phyloP scores from a whole-genome alignment of 1,140 invertebrate species.

The Hylaeus anthracinus region DNA sequence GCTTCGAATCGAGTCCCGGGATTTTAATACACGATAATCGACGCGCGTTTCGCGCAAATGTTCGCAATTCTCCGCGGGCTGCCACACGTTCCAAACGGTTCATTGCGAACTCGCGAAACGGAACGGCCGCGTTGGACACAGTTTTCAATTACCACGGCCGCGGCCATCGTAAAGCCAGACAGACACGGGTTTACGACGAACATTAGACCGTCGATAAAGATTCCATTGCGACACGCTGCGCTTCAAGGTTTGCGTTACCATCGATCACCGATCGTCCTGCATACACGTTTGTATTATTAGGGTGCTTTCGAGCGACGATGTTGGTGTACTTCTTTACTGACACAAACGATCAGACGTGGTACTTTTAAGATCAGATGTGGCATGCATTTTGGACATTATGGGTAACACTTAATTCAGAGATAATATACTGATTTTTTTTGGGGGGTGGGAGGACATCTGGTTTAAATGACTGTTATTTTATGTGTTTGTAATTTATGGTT shows the following conservation, averaged over 20 bases:
- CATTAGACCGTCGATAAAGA: constrained; percentile 50
- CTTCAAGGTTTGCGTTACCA: constrained; percentile 10
- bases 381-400: too few relatives aligned
- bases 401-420: too few relatives aligned
- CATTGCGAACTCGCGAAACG: constrained; percentile 43
- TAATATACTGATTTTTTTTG: too few relatives aligned
- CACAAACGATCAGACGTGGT: too few relatives aligned
- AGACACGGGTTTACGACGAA: constrained; percentile 54
- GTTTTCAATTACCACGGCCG: constrained; percentile 68
- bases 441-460: too few relatives aligned
- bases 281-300: too few relatives aligned
- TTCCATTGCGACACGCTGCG: constrained; percentile 34
- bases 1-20: constrained; percentile 3
- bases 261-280: constrained; percentile 5
- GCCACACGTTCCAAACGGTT: constrained; percentile 24
- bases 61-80: constrained; percentile 33
- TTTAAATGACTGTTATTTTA: too few relatives aligned
- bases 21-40: constrained; percentile 45
- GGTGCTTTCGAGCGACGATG: too few relatives aligned
- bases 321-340: background rate
- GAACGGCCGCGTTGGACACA: constrained; percentile 48
- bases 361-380: too few relatives aligned
- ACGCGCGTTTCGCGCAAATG: constrained; percentile 22
- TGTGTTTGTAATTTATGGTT: too few relatives aligned
- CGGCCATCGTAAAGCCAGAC: constrained; percentile 54